Evolutionary conservation across 1,140 invertebrate genomes (phyloP).

Genomic region (Caenorhabditis brenneri): DNA sequence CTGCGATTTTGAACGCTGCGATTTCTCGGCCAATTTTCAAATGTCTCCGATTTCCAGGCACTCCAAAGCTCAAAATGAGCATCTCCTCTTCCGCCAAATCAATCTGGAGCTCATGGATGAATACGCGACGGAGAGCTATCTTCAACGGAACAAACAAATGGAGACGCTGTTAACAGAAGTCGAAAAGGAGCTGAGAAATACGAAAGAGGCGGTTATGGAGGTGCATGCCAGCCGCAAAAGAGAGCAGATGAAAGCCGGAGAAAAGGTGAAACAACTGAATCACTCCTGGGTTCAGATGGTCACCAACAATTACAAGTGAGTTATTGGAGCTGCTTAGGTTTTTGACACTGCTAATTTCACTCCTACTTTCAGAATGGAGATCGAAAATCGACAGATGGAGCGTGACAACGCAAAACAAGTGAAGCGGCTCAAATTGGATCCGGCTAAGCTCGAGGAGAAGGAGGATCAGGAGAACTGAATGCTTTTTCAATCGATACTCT

Average conservation of each 20-base stretch:
- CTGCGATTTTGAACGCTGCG: background rate
- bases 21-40: background rate
- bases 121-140: constrained; percentile 47
- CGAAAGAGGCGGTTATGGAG: constrained; percentile 51
- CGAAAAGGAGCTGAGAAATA: constrained; percentile 44
- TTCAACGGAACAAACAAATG: constrained; percentile 47
- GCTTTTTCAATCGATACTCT: background rate
- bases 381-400: constrained; percentile 48
- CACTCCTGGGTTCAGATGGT: constrained; percentile 49
- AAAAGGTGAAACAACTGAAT: constrained; percentile 48
- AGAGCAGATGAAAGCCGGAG: constrained; percentile 53
- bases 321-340: background rate
- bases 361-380: constrained; percentile 42
- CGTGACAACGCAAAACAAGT: constrained; percentile 4
- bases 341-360: background rate
- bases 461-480: background rate
- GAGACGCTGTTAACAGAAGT: constrained; percentile 39
- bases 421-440: constrained; percentile 27
- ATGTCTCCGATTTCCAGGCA: constrained; percentile 54
- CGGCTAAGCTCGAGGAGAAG: background rate
- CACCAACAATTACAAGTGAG: constrained; percentile 55
- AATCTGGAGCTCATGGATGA: constrained; percentile 57
- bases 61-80: constrained; percentile 57
- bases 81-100: constrained; percentile 50
- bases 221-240: constrained; percentile 53